Evolutionary conservation across 2,888 invertebrate genomes (phyloP).

Genomic region (Ditula angustiorana): DNA sequence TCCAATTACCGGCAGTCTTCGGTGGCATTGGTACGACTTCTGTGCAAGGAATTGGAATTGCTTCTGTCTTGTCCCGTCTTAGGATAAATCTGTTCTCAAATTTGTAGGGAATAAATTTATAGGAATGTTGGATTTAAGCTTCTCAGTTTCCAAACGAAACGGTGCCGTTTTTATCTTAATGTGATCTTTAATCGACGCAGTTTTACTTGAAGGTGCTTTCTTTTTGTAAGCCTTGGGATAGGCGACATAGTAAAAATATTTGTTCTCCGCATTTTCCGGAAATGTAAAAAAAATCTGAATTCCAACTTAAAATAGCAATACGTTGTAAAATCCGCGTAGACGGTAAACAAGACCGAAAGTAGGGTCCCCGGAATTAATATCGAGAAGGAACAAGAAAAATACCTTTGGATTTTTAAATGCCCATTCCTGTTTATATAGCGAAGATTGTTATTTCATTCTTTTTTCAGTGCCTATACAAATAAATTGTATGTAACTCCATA

Average conservation of each 20-base stretch:
- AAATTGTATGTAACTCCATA: background rate
- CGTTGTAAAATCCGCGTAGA: background rate
- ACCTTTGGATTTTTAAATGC: constrained; percentile 3
- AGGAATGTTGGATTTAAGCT: background rate
- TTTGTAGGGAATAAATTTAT: constrained; percentile 13
- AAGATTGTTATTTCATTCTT: background rate
- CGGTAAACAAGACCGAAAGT: constrained; percentile 6
- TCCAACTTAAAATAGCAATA: background rate
- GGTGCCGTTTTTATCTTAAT: background rate
- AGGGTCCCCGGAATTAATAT: constrained; percentile 6
- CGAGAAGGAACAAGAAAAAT: constrained; percentile 11
- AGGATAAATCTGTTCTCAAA: constrained; percentile 15
- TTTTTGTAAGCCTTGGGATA: background rate
- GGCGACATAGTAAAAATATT: background rate
- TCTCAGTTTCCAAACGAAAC: background rate
- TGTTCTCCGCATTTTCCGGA: background rate
- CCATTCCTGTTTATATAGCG: constrained; percentile 5
- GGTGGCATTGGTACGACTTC: constrained; percentile 15
- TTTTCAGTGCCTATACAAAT: background rate
- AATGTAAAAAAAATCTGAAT: background rate
- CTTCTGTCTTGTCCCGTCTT: constrained; percentile 15
- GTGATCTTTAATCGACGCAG: background rate
- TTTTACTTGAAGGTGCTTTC: background rate
- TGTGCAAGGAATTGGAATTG: constrained; percentile 19
- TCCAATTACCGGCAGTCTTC: background rate